These are phyloP conservation scores for Cerastis leucographa DNA, from an alignment of 2,888 invertebrate species.

Conservation along the genomic window DNA sequence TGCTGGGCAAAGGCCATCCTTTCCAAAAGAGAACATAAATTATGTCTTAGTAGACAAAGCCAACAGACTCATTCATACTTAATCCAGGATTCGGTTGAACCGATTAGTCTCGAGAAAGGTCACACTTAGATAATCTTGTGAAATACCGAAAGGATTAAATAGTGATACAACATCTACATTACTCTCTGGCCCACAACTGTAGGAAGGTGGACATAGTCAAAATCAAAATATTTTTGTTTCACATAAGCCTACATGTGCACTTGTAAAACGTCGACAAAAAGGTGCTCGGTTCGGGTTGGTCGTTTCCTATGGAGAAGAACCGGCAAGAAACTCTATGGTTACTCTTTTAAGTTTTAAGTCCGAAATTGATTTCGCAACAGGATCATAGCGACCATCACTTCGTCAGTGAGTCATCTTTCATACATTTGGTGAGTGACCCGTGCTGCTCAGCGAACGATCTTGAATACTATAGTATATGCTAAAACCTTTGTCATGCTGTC, in stretches of 20 bases:
- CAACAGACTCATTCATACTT: slow-evolving; percentile 60
- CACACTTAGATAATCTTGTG: slow-evolving; percentile 47
- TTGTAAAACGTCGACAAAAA: too few species aligned
- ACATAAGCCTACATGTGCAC: too few species aligned
- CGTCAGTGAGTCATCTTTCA: neutral
- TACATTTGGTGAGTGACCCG: neutral
- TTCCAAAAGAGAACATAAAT: neutral
- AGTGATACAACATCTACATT: slow-evolving; percentile 14
- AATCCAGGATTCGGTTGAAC: slow-evolving; percentile 59
- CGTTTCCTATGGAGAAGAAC: too few species aligned
- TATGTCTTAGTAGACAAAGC: slow-evolving; percentile 18
- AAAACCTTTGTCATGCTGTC: neutral
- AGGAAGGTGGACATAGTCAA: neutral
- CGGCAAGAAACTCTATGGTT: too few species aligned
- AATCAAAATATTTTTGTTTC: too few species aligned
- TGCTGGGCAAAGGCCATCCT: too few species aligned
- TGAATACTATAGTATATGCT: neutral
- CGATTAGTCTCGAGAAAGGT: slow-evolving; percentile 58
- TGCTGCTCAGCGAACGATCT: neutral
- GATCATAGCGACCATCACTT: neutral
- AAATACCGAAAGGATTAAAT: slow-evolving; percentile 34
- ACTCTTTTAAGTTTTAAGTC: too few species aligned
- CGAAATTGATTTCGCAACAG: neutral
- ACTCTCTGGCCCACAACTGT: neutral
- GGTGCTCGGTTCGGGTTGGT: too few species aligned